phyloP scores from a whole-genome alignment of 1,140 invertebrate genomes.

The Polyergus mexicanus region DNA sequence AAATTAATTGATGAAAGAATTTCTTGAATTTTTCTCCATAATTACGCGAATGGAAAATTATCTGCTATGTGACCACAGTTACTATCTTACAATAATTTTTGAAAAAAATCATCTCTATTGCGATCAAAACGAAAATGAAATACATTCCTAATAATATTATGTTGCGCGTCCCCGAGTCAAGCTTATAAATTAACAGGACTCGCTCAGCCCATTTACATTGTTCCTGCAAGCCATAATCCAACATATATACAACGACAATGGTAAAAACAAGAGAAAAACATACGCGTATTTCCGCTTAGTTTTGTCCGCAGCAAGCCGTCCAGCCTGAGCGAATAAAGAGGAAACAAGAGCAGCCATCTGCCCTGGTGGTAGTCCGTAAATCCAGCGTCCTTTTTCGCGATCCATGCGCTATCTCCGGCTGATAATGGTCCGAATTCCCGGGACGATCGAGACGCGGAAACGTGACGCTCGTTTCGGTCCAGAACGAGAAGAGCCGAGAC shows the following conservation, averaged over 20 bases:
- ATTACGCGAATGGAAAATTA: not conserved
- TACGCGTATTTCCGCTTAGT: constrained; percentile 26
- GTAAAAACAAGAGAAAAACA: constrained; percentile 36
- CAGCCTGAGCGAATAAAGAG: not conserved
- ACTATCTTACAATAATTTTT: not conserved
- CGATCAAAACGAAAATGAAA: not conserved
- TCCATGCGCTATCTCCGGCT: constrained; percentile 40
- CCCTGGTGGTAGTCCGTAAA: constrained; percentile 40
- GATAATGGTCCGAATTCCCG: constrained; percentile 59
- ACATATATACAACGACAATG: not conserved
- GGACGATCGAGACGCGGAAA: constrained; percentile 31
- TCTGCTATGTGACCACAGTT: not conserved
- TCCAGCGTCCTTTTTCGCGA: constrained; percentile 46
- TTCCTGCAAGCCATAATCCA: constrained; percentile 17
- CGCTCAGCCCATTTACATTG: not conserved
- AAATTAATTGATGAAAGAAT: not conserved
- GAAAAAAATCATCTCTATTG: not conserved
- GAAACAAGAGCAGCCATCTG: constrained; percentile 51
- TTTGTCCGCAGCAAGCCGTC: constrained; percentile 26
- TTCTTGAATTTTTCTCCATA: not conserved
- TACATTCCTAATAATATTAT: not conserved
- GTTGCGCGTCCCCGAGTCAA: not conserved
- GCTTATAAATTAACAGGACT: not conserved
- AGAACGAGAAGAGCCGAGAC: not conserved
- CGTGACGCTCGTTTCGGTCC: constrained; percentile 50